These are phyloP conservation scores for Aurelia sp. DNA, from an alignment of 30 jellyfish, hydroid and myxozoan genomes.

Conservation along the genomic window DNA sequence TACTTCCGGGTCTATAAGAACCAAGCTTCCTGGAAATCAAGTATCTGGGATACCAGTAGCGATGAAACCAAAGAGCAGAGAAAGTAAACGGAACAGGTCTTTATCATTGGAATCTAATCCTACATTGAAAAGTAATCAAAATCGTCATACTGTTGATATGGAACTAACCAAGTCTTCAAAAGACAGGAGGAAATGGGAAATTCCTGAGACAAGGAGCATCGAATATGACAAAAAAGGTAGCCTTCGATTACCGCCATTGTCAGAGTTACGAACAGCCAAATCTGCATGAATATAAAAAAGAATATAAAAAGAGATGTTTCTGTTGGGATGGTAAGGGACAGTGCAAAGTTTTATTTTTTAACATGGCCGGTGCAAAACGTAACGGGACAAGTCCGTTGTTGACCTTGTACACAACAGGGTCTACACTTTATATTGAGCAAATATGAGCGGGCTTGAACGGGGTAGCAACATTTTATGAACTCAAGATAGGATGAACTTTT, in stretches of 20 bases:
- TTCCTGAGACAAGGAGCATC: slow-evolving; percentile 26
- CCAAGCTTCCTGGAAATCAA: background rate
- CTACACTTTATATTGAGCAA: too few species aligned
- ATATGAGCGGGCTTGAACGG: too few species aligned
- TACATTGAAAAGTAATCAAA: background rate
- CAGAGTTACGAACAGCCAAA: slow-evolving; percentile 11
- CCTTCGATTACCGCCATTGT: slow-evolving; percentile 51
- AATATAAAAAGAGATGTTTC: too few species aligned
- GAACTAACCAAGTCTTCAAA: slow-evolving; percentile 2
- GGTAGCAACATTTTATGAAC: too few species aligned
- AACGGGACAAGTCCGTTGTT: too few species aligned
- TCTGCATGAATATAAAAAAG: background rate
- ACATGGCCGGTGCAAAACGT: too few species aligned
- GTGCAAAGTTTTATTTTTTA: too few species aligned
- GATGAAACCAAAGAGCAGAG: slow-evolving; percentile 15
- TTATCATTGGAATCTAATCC: background rate
- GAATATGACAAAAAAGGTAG: slow-evolving; percentile 28
- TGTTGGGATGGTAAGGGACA: too few species aligned
- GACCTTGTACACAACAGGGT: too few species aligned
- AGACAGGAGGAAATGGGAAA: slow-evolving; percentile 37
- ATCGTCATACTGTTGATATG: slow-evolving; percentile 20
- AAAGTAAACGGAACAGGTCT: background rate
- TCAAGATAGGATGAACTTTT: too few species aligned
- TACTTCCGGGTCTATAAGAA: too few species aligned
- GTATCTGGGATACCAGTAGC: slow-evolving; percentile 33